Evolutionary conservation across 1,140 invertebrate genomes (phyloP).

Genomic region (Trichomalopsis sarcophagae): DNA sequence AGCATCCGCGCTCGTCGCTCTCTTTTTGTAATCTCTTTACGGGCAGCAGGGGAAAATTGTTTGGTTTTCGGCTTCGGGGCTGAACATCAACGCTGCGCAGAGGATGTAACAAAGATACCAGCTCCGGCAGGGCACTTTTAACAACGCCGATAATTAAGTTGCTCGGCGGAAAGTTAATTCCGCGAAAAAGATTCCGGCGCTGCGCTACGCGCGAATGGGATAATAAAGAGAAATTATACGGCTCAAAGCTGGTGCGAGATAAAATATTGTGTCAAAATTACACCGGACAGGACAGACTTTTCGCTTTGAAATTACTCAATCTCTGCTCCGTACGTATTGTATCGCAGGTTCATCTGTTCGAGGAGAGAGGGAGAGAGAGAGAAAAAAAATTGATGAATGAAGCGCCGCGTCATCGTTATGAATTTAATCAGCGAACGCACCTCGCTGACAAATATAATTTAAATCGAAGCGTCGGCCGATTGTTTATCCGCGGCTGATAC

Average conservation of each 20-base stretch:
- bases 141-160: conserved; percentile 5
- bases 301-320: neutral
- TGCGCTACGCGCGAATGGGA: neutral
- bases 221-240: neutral
- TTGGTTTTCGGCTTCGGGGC: too few relatives aligned
- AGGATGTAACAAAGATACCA: too few relatives aligned
- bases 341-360: neutral
- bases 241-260: neutral
- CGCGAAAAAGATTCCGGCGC: neutral
- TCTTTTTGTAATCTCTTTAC: too few relatives aligned
- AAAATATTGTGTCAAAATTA: conserved; percentile 11
- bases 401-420: neutral
- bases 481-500: neutral
- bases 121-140: neutral
- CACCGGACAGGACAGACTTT: neutral
- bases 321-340: neutral
- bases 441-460: neutral
- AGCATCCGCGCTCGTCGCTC: too few relatives aligned
- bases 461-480: neutral
- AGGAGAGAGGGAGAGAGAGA: neutral
- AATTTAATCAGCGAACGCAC: too few relatives aligned
- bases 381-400: neutral
- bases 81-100: too few relatives aligned
- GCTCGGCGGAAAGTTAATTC: neutral
- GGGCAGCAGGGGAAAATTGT: too few relatives aligned